Conservation (phyloP, 1,140 invertebrate species). For the Drosophila erecta region DNA sequence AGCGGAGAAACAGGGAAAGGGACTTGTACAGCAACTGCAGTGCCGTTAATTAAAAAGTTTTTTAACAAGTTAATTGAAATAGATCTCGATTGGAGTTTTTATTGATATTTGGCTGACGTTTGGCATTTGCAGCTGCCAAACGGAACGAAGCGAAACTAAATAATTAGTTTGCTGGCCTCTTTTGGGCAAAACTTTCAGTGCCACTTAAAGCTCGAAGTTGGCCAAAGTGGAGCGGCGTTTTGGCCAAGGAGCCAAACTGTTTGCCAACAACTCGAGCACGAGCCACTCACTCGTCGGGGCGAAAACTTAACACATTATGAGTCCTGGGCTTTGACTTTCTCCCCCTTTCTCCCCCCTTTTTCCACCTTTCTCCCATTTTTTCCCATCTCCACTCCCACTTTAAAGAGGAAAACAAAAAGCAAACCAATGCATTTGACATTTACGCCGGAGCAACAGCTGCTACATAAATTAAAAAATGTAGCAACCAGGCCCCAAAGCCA, state of each 20-base stretch:
- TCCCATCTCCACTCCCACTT: neutral
- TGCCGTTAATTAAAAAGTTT: slow-evolving; percentile 82
- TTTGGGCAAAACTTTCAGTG: slow-evolving; percentile 72
- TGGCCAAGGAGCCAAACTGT: slow-evolving; percentile 59
- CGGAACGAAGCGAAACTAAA: slow-evolving; percentile 75
- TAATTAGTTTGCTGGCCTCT: slow-evolving; percentile 82
- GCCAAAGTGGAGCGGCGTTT: slow-evolving; percentile 7
- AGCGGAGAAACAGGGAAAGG: slow-evolving; percentile 4
- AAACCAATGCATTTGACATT: slow-evolving; percentile 77
- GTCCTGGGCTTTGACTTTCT: slow-evolving; percentile 43
- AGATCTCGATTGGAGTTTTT: slow-evolving; percentile 82
- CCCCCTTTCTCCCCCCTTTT: neutral
- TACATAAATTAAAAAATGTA: slow-evolving; percentile 71
- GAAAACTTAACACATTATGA: slow-evolving; percentile 82
- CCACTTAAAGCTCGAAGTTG: slow-evolving; percentile 77
- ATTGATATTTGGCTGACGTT: slow-evolving; percentile 78
- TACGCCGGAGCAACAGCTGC: slow-evolving; percentile 57
- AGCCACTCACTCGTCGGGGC: slow-evolving; percentile 58
- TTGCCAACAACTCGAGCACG: slow-evolving; percentile 77
- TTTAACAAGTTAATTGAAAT: slow-evolving; percentile 82
- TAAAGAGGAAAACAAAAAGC: neutral
- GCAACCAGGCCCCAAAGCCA: slow-evolving; percentile 9
- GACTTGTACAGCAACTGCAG: slow-evolving; percentile 47
- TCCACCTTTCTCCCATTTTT: neutral
- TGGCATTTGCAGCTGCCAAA: slow-evolving; percentile 51